Base-by-base conservation (phyloP, 1,140 invertebrate species). In the Drosophila ercepeae region DNA sequence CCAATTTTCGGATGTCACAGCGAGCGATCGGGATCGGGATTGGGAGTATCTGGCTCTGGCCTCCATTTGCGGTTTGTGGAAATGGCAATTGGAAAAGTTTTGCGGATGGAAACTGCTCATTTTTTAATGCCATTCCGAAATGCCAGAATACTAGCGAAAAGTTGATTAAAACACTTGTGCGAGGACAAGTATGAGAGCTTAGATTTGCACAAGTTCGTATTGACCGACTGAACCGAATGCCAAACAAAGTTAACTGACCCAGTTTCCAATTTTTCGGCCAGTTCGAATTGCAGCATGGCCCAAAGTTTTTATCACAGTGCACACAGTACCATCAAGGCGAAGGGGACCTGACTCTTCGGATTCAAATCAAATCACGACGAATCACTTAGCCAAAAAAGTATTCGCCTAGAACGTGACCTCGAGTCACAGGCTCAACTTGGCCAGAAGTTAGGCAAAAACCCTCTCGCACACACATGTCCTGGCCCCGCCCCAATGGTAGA, bases 361-460 rank as follows among this genome's bases (percentile, higher is more conserved):
- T 36, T 67, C 61, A 76, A 86, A 86, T 86, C 63, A 81, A 81
- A 86, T 86, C 81, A 81, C 76, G 82, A 86, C 81, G 75, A 86
- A 86, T 86, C 81, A 86, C 81, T 86, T 86, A 84, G 72, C 60
- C 75, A 49, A 68, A 84, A 32, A 75, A 79, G 78, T 57, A 55
- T 49, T 29, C 46, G 8, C 42, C 53, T 54, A 36, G 64, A 77
- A 65, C 78, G 74, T 83, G 77, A 73, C 70, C 75, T 42, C 58
- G 73, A 84, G 79, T 81, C 67, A 46, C 29, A 39, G 41, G 48
- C 29, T 5, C 50, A 86, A 86, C 67, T 88, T 81, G 71, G 75
- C 59, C 32, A 65, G 65, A 78, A 78, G 46, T 76, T 76, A 53
- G 4, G 18, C 52, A 3, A 45, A 13, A 59, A n/a, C n/a, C n/a